Evolutionary conservation across 1,140 invertebrate genomes (phyloP).

Genomic region (Atopsyche davidsoni): DNA sequence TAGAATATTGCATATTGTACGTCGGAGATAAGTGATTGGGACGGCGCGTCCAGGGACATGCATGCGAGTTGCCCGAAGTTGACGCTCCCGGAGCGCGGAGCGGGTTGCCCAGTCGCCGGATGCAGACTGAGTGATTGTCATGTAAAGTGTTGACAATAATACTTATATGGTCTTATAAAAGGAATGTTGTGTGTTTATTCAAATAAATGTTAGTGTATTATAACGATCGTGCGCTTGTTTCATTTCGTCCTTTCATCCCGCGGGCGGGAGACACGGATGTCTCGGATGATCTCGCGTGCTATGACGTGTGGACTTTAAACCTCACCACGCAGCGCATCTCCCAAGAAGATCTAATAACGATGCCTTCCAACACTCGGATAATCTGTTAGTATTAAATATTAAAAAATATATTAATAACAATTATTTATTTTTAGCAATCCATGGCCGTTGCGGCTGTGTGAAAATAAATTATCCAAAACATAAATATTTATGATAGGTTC

Average conservation of each 20-base stretch:
- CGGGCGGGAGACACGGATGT: not conserved
- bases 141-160: conserved; percentile 30
- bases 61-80: too few relatives aligned
- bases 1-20: not conserved
- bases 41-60: not conserved
- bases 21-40: not conserved
- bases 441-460: not conserved
- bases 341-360: too few relatives aligned
- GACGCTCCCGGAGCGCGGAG: not conserved
- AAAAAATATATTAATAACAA: not conserved
- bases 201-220: conserved; percentile 31
- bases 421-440: not conserved
- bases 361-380: too few relatives aligned
- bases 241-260: not conserved
- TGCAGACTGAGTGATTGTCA: conserved; percentile 21
- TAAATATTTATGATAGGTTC: too few relatives aligned
- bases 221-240: conserved; percentile 8
- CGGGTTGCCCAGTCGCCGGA: not conserved
- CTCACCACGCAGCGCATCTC: too few relatives aligned
- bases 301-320: too few relatives aligned
- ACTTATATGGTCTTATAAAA: conserved; percentile 23
- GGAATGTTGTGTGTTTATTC: conserved; percentile 26
- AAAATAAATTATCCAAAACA: too few relatives aligned
- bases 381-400: too few relatives aligned
- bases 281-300: too few relatives aligned